phyloP scores from a whole-genome alignment of 2,113 vertebrate genomes.

The Cyphomyrus discorhynchus region DNA sequence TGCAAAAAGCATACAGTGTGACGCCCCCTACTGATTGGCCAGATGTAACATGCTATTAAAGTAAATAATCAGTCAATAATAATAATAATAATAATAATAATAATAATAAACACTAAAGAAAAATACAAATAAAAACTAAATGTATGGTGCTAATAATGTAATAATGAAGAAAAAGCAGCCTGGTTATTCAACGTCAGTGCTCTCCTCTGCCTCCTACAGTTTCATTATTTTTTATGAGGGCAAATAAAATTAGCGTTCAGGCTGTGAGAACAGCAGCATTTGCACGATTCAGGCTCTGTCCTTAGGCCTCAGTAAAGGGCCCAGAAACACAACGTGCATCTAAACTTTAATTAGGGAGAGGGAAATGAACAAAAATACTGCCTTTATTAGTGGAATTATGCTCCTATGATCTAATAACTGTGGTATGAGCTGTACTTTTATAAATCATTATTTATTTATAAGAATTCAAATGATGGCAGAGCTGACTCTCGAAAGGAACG shows the following conservation, averaged over 20 bases:
- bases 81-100: no score
- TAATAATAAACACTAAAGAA: neutral
- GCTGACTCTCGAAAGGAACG: neutral
- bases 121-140: neutral
- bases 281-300: neutral
- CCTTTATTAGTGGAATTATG: neutral
- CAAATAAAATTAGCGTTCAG: neutral
- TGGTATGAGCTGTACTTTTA: neutral
- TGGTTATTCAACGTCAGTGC: neutral
- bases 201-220: neutral
- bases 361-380: neutral
- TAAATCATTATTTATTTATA: neutral
- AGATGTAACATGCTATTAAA: slow-evolving; percentile 11
- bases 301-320: neutral
- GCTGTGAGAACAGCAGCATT: neutral
- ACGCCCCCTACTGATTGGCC: neutral
- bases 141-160: neutral
- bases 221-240: neutral
- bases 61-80: neutral
- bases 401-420: neutral
- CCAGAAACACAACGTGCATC: neutral
- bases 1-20: neutral
- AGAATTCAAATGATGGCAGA: neutral
- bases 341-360: neutral
- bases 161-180: neutral